Base-by-base conservation (phyloP, 2,797 vertebrate genomes). In the Tadarida brasiliensis region DNA sequence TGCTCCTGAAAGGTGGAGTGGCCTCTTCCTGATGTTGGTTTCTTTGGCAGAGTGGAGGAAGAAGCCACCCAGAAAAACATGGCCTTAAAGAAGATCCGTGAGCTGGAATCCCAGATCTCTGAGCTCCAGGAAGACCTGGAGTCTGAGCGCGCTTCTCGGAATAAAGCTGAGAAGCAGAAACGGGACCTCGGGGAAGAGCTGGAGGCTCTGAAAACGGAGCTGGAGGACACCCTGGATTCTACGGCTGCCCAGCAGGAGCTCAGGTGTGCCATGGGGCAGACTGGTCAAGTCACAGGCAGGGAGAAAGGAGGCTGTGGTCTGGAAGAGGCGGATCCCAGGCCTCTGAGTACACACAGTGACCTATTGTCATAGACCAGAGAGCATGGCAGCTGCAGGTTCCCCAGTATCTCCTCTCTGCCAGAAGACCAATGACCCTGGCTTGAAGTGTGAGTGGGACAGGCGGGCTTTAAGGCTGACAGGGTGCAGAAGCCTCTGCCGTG, bases 81-180 rank as follows among this genome's bases (percentile, higher is more conserved):
- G 97, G 99, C 99, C 74, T 98, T 99, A 86, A 99, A 99, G 96
- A 99, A 99, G 98, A 99, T 99, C 96, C 98, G 99, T 1, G 99
- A 99, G 97, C 98, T 99, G 10, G 99, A 99, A 97, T 99, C 99
- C 19, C 99, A 99, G 98, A 98, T 99, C 94, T 99, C 99, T 0
- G 99, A 99, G 71, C 98, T 99, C 71, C 99, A 99, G 98, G 99
- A 99, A 97, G 99, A 99, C 95, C 96, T 99, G 96, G 99, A 99
- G n/a, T 99, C 99, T 26, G 99, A 99, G 98, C 98, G 98, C 71
- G 98, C 98, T 24, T 98, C 98, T 5, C 99, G 99, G 12, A 96
- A 98, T 95, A 99, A 99, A 98, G 99, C 99, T 0, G 99, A 99
- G 97, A 99, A 99, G 94, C 99, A 99, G 97, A 99, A 99, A 68